Evolutionary conservation across 2,888 invertebrate genomes (phyloP), one percentile per base, ranked within the genome.

Genomic region (Apamea monoglypha): DNA sequence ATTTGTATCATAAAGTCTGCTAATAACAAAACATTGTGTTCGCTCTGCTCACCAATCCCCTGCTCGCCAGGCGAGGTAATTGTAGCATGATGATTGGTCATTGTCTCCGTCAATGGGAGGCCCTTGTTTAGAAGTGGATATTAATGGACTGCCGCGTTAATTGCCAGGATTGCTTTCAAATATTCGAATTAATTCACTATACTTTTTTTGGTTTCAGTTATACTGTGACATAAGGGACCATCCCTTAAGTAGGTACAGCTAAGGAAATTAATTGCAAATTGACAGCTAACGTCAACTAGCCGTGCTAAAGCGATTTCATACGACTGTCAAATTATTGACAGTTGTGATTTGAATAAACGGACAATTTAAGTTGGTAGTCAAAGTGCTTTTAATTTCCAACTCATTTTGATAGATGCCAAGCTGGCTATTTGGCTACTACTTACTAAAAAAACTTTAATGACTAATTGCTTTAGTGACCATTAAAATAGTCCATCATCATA

Each of bases 91-190:
- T 67, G 84, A 80, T 77, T 77, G 44, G 61, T 66, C 67, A 61
- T 67, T 61, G 67, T 63, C 18, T 67, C 78, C 50, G 25, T 61
- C 53, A 84, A 29, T 78, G 61, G n/a, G 44, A 68, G 53, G 84
- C 59, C 44, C 36, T 18, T 44, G 44, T 61, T 44, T 16, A 44
- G 53, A 61, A 44, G 25, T 36, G 50, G 32, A 47, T 53, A 71
- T 81, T 50, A n/a, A 56, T n/a, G 40, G 5, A 40, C n/a, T 47
- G 32, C 21, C 21, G 18, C 32, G n/a, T 18, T 32, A 40, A 66
- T 66, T 82, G 76, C 16, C 16, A 44, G 29, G 16, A 61, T n/a
- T 36, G n/a, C 16, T 32, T 75, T 64, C 36, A 44, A 75, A 63
- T 66, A 61, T 75, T 82, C 32, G 12, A 44, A 56, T 25, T 10